Percentiles rank a stretch among this genome's conserved stretches.
phyloP scores from a whole-genome alignment of 2,888 invertebrate genomes.

The Cantharis lateralis region DNA sequence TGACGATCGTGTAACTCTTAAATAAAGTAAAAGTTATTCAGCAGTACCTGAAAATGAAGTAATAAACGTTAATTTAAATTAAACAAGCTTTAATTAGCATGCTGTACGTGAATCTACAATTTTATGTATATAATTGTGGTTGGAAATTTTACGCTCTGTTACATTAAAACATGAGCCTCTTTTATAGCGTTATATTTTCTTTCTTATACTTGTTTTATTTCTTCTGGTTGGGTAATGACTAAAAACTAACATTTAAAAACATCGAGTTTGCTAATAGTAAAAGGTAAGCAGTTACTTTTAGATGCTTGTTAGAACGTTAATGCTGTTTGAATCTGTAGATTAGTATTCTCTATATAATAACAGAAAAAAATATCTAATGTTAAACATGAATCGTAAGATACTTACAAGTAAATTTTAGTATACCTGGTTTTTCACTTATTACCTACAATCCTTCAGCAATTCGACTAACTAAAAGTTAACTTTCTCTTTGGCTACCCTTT shows the following conservation, averaged over 20 bases:
- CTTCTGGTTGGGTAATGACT: background rate
- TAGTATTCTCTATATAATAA: background rate
- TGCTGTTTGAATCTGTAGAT: background rate
- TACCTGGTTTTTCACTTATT: too few relatives aligned
- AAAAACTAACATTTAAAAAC: background rate
- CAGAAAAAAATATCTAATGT: background rate
- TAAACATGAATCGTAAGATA: background rate
- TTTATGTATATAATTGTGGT: conserved; percentile 18
- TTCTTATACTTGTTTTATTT: background rate
- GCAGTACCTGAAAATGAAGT: conserved; percentile 11
- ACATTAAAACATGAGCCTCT: conserved; percentile 10
- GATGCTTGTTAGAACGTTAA: background rate
- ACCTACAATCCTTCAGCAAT: too few relatives aligned
- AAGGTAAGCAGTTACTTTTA: background rate
- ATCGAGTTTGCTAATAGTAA: background rate
- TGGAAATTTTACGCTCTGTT: conserved; percentile 19
- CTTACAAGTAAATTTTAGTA: too few relatives aligned
- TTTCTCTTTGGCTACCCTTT: too few relatives aligned
- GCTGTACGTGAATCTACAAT: conserved; percentile 15
- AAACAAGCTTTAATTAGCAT: conserved; percentile 16
- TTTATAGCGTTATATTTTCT: background rate
- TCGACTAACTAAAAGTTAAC: too few relatives aligned
- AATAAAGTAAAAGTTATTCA: conserved; percentile 16
- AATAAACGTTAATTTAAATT: conserved; percentile 19
- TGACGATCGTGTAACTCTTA: conserved; percentile 6